phyloP scores from a whole-genome alignment of 2,113 vertebrate genomes.

The Garra rufa region DNA sequence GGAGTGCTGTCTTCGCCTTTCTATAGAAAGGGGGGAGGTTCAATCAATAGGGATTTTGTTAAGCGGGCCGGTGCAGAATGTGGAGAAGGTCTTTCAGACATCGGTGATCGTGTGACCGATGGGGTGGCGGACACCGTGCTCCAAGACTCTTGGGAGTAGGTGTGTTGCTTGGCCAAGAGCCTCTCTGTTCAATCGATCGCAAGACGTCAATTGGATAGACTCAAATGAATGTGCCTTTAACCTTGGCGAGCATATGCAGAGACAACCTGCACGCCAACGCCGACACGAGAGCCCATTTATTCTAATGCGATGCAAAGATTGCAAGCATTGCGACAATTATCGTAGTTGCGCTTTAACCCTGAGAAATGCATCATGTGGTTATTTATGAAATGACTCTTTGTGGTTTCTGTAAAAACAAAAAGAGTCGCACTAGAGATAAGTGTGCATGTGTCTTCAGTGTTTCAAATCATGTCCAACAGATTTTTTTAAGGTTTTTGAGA shows the following conservation, averaged over 20 bases:
- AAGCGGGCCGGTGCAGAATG: conserved; percentile 48
- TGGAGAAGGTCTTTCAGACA: conserved; percentile 62
- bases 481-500: conserved; percentile 37
- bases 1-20: conserved; percentile 63
- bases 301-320: conserved; percentile 51
- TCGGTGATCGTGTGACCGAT: conserved; percentile 71
- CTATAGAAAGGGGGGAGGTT: conserved; percentile 50
- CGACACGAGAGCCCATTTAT: conserved; percentile 62
- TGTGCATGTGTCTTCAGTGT: not conserved
- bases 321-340: conserved; percentile 8
- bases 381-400: conserved; percentile 35
- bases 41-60: conserved; percentile 77
- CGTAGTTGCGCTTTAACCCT: not conserved
- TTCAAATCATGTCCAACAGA: not conserved
- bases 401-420: conserved; percentile 30
- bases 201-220: conserved; percentile 75
- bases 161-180: conserved; percentile 67
- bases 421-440: not conserved
- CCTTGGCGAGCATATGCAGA: conserved; percentile 59
- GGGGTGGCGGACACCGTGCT: conserved; percentile 64
- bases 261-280: conserved; percentile 64
- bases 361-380: not conserved
- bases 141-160: conserved; percentile 64
- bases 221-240: conserved; percentile 74
- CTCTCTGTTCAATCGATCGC: conserved; percentile 75